Base-by-base conservation (phyloP, 2,888 invertebrate species). In the Eupithecia tripunctaria region DNA sequence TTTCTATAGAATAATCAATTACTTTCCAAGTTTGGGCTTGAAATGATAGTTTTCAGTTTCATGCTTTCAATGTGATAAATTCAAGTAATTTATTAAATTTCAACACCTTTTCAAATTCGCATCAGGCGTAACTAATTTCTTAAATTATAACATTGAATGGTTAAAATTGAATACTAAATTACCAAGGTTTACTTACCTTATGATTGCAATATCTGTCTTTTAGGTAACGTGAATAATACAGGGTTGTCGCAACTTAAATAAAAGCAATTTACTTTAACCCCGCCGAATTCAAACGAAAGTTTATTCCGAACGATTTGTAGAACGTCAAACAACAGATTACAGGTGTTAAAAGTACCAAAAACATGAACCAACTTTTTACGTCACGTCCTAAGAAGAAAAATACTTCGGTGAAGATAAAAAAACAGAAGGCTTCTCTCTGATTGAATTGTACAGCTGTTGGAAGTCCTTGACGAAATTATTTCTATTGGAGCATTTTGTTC, bases 401-500 rank as follows among this genome's bases (percentile, higher is more conserved):
- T 85, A 85, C 85, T 82, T 79, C 78, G 74, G 79, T 79, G 77
- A 79, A 84, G 82, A 85, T 84, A 88, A 84, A 89, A 90, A 90
- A 89, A 89, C 87, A 89, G 83, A 86, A 86, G 87, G 85, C 83
- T 85, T 81, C 80, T 76, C 84, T 78, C 90, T 91, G 92, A 93
- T 93, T 93, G 93, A 93, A 93, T 92, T 90, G 91, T 91, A 92
- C 92, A 92, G 87, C 90, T 91, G 92, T 88, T 89, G 89, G 85
- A 83, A 86, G 88, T 90, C 89, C 91, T 93, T 92, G 91, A 91
- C 91, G 89, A 91, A 93, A 93, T 93, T 93, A 93, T 93, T 92
- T 93, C 91, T 91, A 93, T 91, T 90, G 92, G 89, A 92, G 89
- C 92, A 92, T 92, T 92, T 91, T 91, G 92, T 91, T 89, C 92